These are phyloP conservation scores for Anaspis maculata DNA, from an alignment of 2,888 invertebrate species.

Conservation along the genomic window DNA sequence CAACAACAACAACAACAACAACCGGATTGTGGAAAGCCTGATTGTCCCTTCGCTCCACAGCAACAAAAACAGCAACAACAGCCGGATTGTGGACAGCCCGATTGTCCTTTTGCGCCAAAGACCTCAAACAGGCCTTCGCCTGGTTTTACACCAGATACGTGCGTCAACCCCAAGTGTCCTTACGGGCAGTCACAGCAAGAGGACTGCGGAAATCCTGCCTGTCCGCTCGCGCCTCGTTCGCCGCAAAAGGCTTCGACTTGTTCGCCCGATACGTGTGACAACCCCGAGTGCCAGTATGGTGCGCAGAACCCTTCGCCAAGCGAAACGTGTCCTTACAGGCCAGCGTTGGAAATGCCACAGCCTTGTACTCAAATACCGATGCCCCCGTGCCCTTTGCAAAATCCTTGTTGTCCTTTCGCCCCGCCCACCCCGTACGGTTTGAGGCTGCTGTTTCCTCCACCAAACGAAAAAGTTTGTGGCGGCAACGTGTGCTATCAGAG, in stretches of 20 bases:
- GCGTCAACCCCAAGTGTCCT: too few relatives aligned
- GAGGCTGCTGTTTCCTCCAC: too few relatives aligned
- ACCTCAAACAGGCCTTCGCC: too few relatives aligned
- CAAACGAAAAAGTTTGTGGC: too few relatives aligned
- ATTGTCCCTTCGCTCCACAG: constrained; percentile 6
- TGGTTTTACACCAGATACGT: too few relatives aligned
- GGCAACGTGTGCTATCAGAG: too few relatives aligned
- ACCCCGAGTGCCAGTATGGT: constrained; percentile 20
- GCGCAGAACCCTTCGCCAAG: too few relatives aligned
- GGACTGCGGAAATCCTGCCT: constrained; percentile 17
- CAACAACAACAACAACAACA: constrained; percentile 7
- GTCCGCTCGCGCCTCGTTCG: constrained; percentile 15
- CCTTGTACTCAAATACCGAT: not conserved
- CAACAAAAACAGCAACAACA: not conserved
- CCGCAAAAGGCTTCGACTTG: constrained; percentile 15
- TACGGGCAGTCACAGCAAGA: not conserved
- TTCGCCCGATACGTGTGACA: constrained; percentile 3
- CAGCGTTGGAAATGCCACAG: not conserved
- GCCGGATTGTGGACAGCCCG: constrained; percentile 2
- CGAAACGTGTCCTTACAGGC: too few relatives aligned
- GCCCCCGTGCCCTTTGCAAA: not conserved
- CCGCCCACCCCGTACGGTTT: too few relatives aligned
- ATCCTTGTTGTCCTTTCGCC: too few relatives aligned
- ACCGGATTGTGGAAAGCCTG: constrained; percentile 15
- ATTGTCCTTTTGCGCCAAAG: constrained; percentile 4